These are phyloP conservation scores for Amiota minor DNA, from an alignment of 2,888 invertebrate genomes.

Conservation along the genomic window DNA sequence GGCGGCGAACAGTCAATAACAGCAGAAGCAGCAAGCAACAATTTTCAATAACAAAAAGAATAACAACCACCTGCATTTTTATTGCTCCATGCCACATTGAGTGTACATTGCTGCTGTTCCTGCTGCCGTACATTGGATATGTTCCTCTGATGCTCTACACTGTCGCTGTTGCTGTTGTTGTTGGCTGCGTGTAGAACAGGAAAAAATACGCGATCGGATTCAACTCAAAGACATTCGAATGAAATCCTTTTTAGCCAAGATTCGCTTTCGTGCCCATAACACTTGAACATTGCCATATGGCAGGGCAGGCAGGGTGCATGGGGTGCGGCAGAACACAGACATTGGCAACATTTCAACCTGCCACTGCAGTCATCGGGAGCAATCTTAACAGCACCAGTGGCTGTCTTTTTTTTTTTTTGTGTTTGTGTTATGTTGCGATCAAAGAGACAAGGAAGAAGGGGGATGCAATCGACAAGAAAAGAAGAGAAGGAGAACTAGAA, in stretches of 20 bases:
- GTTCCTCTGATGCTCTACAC: not conserved
- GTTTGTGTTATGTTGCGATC: not conserved
- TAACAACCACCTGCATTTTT: constrained; percentile 58
- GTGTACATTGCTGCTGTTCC: constrained; percentile 33
- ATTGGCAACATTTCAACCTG: constrained; percentile 65
- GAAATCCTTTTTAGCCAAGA: constrained; percentile 37
- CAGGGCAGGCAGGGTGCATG: constrained; percentile 11
- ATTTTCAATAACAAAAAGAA: constrained; percentile 29
- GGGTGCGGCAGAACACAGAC: constrained; percentile 18
- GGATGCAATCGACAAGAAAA: too few relatives aligned
- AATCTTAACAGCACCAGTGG: constrained; percentile 55
- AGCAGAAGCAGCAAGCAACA: constrained; percentile 33
- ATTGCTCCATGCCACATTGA: not conserved
- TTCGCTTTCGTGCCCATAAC: constrained; percentile 67
- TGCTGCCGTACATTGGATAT: constrained; percentile 21
- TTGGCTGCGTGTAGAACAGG: constrained; percentile 67
- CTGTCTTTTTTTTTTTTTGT: constrained; percentile 39
- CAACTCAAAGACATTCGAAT: constrained; percentile 35
- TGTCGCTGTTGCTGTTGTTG: constrained; percentile 47
- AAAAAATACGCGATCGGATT: constrained; percentile 65
- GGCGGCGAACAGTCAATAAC: constrained; percentile 30
- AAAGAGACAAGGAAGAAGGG: too few relatives aligned
- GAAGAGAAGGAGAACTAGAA: too few relatives aligned
- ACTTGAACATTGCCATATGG: constrained; percentile 33
- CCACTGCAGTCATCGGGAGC: constrained; percentile 47